Evolutionary conservation across 2,113 vertebrate species (phyloP), one percentile per base, ranked within the genome.

Genomic region (Nibea coibor): DNA sequence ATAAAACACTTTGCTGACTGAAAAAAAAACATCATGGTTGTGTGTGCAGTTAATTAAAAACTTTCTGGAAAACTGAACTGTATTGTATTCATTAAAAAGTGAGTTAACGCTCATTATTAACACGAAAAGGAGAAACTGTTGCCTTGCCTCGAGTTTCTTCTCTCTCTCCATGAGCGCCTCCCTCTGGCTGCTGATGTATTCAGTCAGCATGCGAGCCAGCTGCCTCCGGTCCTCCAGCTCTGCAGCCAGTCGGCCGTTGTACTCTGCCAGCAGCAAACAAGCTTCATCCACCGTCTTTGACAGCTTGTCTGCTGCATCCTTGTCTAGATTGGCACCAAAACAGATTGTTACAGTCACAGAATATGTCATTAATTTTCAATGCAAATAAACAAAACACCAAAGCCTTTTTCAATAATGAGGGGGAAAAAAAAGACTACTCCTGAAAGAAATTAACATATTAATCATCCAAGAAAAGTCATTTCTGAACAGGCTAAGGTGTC

Each of bases 211-310:
- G 58, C 97, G 95, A 0, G 98, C 97, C 93, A 99, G 95, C 95
- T 99, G 98, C 83, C 97, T 94, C 39, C 98, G 94, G 93, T 99
- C 98, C 93, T 99, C 98, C 92, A 99, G 95, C 87, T 99, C 98
- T 0, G 98, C 98, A 0, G 98, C 98, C 92, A 99, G 94, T 4
- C 98, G 95, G 12, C 98, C 98, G 5, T 99, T 99, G 90, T 99
- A 99, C 93, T 99, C 98, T 0, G 98, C 98, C 82, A 99, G 94
- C 73, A 99, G 92, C 85, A 99, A 95, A 86, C 98, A 99, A 0
- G 98, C 98, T 89, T 99, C 98, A 15, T 99, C 98, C 92, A 99
- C 98, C 0, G 97, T 99, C 95, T 98, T 98, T 0, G 98, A 99
- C 39, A 99, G 95, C 48, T 97, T 96, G 84, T 99, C 98, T 0